phyloP scores from a whole-genome alignment of 2,113 vertebrate genomes.

The Ptilonorhynchus violaceus region DNA sequence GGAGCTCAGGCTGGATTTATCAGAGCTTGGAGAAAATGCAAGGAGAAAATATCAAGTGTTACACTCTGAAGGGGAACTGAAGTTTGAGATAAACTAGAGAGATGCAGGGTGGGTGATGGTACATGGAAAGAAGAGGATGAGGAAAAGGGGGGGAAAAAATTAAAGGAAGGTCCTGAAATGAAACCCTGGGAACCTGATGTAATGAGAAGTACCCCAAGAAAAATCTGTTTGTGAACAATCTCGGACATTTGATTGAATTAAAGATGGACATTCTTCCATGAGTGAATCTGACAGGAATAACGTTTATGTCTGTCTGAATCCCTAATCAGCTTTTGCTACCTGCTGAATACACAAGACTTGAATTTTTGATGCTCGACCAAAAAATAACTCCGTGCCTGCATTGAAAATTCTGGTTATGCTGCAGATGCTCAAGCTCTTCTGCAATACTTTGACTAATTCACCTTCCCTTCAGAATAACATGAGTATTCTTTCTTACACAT shows the following conservation, averaged over 20 bases:
- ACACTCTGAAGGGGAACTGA: neutral
- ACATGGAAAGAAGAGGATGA: neutral
- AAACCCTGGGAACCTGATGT: neutral
- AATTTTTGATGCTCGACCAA: neutral
- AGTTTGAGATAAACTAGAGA: neutral
- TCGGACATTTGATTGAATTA: neutral
- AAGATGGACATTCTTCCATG: neutral
- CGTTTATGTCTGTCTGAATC: neutral
- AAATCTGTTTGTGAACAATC: neutral
- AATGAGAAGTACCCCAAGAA: neutral
- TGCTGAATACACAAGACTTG: neutral
- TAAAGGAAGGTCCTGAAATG: neutral
- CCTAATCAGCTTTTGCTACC: neutral
- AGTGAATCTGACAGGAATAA: neutral
- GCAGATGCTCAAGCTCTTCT: neutral
- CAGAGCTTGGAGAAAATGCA: neutral
- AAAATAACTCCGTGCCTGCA: neutral
- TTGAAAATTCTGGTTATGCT: neutral
- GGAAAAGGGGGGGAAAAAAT: fast-evolving
- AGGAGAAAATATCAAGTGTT: neutral
- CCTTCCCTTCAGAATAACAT: neutral
- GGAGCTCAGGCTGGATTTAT: neutral
- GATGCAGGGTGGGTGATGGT: neutral
- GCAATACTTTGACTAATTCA: neutral
- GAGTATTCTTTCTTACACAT: neutral